phyloP scores from a whole-genome alignment of 2,113 vertebrate genomes.

The Antechinus stuartii region DNA sequence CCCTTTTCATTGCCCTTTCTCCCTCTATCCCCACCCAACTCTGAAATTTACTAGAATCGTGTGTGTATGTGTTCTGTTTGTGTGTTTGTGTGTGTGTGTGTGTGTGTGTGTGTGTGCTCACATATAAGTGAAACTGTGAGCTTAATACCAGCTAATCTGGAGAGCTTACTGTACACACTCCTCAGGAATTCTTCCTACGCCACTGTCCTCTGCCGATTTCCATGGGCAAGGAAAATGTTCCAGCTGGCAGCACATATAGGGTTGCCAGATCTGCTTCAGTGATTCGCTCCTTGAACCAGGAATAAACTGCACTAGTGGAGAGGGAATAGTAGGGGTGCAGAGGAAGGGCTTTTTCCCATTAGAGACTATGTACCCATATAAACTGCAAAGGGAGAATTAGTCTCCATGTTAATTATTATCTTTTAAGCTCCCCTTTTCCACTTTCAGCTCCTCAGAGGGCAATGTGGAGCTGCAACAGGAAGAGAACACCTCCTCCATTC shows the following conservation, averaged over 20 bases:
- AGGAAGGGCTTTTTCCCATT: background rate
- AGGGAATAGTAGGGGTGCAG: background rate
- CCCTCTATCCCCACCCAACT: background rate
- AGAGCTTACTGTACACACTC: conserved; percentile 6
- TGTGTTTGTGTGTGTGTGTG: background rate
- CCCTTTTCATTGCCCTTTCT: background rate
- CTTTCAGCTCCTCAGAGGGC: background rate
- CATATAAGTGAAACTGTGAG: background rate
- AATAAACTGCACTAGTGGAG: background rate
- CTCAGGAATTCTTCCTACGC: conserved; percentile 5
- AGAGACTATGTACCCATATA: background rate
- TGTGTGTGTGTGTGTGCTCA: background rate
- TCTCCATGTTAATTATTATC: background rate
- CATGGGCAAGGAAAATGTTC: background rate
- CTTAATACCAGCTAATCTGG: background rate
- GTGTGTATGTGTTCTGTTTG: background rate
- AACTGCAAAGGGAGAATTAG: background rate
- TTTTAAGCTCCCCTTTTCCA: background rate
- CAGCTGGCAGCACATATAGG: background rate
- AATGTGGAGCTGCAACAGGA: background rate
- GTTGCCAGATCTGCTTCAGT: background rate
- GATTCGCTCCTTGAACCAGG: background rate
- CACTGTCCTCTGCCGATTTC: background rate
- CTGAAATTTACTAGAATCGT: background rate
- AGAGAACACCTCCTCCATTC: background rate